These are phyloP conservation scores for Rhodeus uyekii DNA, from an alignment of 2,797 vertebrate genomes.

Conservation along the genomic window DNA sequence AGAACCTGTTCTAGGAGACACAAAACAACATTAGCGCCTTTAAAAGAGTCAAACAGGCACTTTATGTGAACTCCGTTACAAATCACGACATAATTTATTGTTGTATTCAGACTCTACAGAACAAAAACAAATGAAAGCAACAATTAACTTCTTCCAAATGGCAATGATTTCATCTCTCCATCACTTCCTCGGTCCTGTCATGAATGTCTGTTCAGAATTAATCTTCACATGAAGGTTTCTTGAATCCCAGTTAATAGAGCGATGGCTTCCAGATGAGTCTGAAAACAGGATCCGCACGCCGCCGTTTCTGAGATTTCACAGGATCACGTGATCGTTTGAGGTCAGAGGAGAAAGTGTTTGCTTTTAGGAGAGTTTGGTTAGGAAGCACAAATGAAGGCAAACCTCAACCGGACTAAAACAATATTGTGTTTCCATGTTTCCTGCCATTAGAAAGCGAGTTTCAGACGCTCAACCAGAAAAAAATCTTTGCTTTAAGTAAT, in stretches of 20 bases:
- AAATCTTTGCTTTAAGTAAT: not conserved
- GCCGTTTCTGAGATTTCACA: not conserved
- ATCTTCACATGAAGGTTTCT: not conserved
- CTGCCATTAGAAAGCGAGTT: conserved; percentile 45
- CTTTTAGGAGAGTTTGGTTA: not conserved
- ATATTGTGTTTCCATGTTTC: conserved; percentile 48
- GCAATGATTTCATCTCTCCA: not conserved
- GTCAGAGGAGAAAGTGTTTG: not conserved
- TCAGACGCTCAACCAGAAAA: not conserved
- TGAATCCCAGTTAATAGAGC: not conserved
- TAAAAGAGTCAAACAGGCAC: not conserved
- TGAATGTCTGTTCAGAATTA: conserved; percentile 3
- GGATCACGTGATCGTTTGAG: conserved; percentile 18
- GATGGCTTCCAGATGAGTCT: conserved; percentile 49
- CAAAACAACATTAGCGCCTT: not conserved
- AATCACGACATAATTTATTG: no score
- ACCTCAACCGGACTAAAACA: conserved; percentile 33
- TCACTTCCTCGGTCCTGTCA: not conserved
- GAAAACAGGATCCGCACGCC: not conserved
- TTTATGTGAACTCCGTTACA: not conserved
- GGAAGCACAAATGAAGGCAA: conserved; percentile 21
- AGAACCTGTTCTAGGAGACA: not conserved
- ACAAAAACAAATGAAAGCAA: not conserved
- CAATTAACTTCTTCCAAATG: not conserved
- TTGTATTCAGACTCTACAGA: not conserved